phyloP scores from a whole-genome alignment of 2,797 vertebrate genomes.

The Enteromius viviparus region DNA sequence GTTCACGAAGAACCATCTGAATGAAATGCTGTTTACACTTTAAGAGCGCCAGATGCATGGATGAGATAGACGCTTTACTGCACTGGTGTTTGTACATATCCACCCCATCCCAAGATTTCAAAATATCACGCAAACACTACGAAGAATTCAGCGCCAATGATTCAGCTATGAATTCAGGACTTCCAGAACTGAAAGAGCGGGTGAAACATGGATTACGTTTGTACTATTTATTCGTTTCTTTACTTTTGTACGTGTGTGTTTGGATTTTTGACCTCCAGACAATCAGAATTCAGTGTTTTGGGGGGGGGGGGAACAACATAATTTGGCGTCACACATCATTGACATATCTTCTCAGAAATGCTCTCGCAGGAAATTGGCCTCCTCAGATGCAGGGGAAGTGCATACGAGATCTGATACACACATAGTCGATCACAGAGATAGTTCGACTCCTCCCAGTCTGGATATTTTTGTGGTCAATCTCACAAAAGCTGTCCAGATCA shows the following conservation, averaged over 20 bases:
- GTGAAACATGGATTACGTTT: conserved; percentile 3
- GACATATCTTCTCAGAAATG: not conserved
- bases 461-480: not conserved
- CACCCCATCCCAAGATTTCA: not conserved
- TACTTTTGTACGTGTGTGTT: conserved; percentile 15
- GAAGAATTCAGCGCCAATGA: not conserved
- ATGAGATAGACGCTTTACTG: not conserved
- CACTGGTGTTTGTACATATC: conserved; percentile 15
- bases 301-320: no score
- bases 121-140: conserved; percentile 26
- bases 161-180: conserved; percentile 1
- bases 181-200: not conserved
- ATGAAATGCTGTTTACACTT: conserved; percentile 27
- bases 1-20: not conserved
- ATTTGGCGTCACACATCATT: not conserved
- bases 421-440: not conserved
- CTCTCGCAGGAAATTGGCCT: not conserved
- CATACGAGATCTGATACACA: not conserved
- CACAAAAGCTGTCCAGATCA: not conserved
- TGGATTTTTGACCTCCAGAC: conserved; percentile 36
- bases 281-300: conserved; percentile 30
- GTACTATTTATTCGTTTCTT: conserved; percentile 46
- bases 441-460: not conserved
- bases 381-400: not conserved
- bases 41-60: not conserved